Percentiles rank a stretch among this genome's conserved stretches.
These are phyloP conservation scores for Mystacornis crossleyi DNA, from an alignment of 2,113 vertebrate species.

Conservation along the genomic window DNA sequence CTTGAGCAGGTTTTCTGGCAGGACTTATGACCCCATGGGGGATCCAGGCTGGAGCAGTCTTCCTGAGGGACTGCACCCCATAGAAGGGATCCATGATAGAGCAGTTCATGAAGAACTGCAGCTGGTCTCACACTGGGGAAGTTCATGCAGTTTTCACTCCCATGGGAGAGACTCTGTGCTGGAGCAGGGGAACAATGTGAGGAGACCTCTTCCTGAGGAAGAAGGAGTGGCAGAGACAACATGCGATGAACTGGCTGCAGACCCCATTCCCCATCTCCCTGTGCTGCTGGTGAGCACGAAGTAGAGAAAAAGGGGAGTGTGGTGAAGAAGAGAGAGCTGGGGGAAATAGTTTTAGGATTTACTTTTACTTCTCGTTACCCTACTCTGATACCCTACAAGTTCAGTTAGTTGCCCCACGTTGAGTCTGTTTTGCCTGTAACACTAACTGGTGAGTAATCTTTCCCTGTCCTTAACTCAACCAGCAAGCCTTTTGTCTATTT, in stretches of 20 bases:
- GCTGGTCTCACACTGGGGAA: not conserved
- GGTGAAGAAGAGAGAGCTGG: not conserved
- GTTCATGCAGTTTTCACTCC: not conserved
- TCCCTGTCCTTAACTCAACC: not conserved
- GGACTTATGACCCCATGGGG: not conserved
- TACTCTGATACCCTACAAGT: not conserved
- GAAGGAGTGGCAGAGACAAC: not conserved
- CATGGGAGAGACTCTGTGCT: accelerated
- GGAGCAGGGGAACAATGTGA: not conserved
- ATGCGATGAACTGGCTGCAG: not conserved
- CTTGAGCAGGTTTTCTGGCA: not conserved
- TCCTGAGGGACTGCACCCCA: not conserved
- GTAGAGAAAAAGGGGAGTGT: not conserved
- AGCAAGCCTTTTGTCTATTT: not conserved
- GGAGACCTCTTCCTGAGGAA: not conserved
- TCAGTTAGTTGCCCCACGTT: not conserved
- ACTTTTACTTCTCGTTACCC: not conserved
- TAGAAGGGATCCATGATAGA: not conserved
- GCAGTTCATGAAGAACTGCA: not conserved
- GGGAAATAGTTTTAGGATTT: not conserved
- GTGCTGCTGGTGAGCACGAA: not conserved
- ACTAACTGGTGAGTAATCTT: not conserved
- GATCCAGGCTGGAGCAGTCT: not conserved
- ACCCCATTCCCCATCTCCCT: not conserved
- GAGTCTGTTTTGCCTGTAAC: not conserved